phyloP scores from a whole-genome alignment of 2,797 vertebrate species.

The Masticophis lateralis region DNA sequence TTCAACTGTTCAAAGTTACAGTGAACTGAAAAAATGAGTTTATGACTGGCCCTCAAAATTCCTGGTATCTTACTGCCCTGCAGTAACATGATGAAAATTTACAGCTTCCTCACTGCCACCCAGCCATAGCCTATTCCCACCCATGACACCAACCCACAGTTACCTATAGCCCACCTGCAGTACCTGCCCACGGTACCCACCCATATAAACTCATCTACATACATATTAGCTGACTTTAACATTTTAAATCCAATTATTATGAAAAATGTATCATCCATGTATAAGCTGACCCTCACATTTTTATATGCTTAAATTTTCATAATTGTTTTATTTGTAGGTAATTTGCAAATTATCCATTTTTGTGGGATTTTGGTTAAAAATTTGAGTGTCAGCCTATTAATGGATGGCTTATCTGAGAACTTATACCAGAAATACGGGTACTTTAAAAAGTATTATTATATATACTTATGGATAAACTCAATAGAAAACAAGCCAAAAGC shows the following conservation, averaged over 20 bases:
- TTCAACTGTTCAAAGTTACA: background rate
- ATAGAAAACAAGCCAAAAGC: background rate
- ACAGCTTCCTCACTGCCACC: background rate
- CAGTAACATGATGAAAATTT: background rate
- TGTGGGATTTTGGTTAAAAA: background rate
- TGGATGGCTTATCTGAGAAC: background rate
- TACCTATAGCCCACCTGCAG: background rate
- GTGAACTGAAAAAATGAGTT: background rate
- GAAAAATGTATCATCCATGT: background rate
- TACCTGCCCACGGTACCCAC: background rate
- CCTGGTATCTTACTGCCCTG: background rate
- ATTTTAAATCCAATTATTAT: background rate
- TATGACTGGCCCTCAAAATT: background rate
- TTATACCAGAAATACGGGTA: background rate
- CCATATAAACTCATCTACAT: background rate
- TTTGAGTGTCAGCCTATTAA: background rate
- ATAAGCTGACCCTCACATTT: background rate
- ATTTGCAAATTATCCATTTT: background rate
- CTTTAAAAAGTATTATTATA: background rate
- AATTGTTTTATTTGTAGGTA: background rate
- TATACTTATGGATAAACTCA: background rate
- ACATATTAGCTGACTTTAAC: background rate
- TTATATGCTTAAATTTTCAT: background rate
- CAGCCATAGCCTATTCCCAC: background rate
- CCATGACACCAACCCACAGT: background rate